Evolutionary conservation across 2,888 invertebrate genomes (phyloP), one percentile per base, ranked within the genome.

Genomic region (Muschampia plurimacula): DNA sequence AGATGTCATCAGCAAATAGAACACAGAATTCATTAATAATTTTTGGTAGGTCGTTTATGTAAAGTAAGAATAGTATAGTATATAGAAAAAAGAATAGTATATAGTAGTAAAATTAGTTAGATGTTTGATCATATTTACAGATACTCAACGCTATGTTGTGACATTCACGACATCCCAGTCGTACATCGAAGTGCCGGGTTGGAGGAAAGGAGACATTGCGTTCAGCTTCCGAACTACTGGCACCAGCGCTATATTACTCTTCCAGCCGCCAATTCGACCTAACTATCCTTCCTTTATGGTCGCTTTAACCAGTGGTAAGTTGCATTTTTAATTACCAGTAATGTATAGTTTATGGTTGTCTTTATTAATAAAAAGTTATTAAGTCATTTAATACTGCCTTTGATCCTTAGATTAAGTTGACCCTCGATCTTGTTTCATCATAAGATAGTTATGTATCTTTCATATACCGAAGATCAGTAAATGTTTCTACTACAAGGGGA

Each of bases 201-300:
- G 99, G 99, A 95, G 97, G 73, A 97, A 98, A 83, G 98, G 98
- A 1, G 98, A 98, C 83, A 96, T 99, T 76, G 98, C 98, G 0
- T 98, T 99, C 90, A 98, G 98, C 80, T 99, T 99, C 84, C 95
- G 98, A 76, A 99, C 99, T 0, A 98, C 98, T 0, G 98, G 98
- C 49, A 97, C 97, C 80, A 97, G 97, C 83, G 98, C 98, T 4
- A 97, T 99, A 77, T 92, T 99, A 39, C 90, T 99, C 7, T 98
- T 98, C 84, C 99, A 99, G 85, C 98, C 98, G 6, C 97, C 98
- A 0, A 97, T 98, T 69, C 95, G 98, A 75, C 97, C 97, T 1
- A 97, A 97, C 82, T 97, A 98, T 89, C 98, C 98, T 1, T 98
- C 98, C 12, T 98, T 98, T 86, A 97, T 98, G 97, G 98, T 98